phyloP scores from a whole-genome alignment of 1,140 invertebrate genomes.

The Oreohelix idahoensis region DNA sequence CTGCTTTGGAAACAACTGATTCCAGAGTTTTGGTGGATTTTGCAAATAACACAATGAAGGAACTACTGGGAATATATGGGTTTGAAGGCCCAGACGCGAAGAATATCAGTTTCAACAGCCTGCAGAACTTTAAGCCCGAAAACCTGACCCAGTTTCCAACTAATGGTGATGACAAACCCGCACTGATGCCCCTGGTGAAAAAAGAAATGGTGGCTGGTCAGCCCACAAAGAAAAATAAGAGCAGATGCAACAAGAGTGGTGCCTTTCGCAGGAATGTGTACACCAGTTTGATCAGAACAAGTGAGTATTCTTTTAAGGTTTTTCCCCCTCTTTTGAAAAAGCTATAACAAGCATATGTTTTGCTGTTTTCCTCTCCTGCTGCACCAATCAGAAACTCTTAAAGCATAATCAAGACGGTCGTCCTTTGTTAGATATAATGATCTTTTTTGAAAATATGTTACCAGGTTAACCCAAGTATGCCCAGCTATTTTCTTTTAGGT shows the following conservation, averaged over 20 bases:
- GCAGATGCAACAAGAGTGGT: not conserved
- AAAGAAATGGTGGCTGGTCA: not conserved
- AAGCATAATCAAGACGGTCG: too few relatives aligned
- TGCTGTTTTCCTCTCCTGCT: too few relatives aligned
- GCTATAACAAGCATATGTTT: too few relatives aligned
- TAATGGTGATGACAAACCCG: not conserved
- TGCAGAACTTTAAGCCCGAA: not conserved
- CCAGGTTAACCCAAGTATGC: too few relatives aligned
- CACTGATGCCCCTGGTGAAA: not conserved
- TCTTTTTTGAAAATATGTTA: too few relatives aligned
- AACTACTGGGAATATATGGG: conserved; percentile 36
- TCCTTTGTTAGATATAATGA: too few relatives aligned
- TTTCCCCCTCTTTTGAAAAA: too few relatives aligned
- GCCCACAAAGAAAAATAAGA: not conserved
- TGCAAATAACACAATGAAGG: conserved; percentile 38
- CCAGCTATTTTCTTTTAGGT: too few relatives aligned
- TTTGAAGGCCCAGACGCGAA: conserved; percentile 20
- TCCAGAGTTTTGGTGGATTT: conserved; percentile 27
- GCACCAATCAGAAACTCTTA: too few relatives aligned
- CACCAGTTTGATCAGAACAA: not conserved
- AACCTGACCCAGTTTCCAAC: not conserved
- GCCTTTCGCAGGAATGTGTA: conserved; percentile 27
- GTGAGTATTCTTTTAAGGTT: not conserved
- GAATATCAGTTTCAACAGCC: not conserved
- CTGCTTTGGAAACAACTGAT: not conserved